Evolutionary conservation across 2,797 vertebrate genomes (phyloP), one percentile per base, ranked within the genome.

Genomic region (Eidolon dupreanum): DNA sequence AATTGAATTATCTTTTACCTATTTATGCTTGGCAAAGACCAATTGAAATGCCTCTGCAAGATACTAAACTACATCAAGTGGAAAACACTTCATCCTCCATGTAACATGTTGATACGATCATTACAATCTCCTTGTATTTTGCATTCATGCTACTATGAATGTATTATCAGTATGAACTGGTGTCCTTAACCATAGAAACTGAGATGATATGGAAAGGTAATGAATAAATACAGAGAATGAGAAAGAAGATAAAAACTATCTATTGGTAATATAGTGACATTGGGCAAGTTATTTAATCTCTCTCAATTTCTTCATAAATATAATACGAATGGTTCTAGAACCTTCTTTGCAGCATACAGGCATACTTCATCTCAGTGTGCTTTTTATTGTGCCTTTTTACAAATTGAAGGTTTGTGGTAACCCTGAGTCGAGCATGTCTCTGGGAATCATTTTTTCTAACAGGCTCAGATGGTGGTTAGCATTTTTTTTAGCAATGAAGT

Each of bases 1-100:
- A 78, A 78, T 55, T 92, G 33, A 90, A 84, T 79, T 38, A 57
- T 84, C 57, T 83, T 96, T 91, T 95, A 96, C 91, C 70, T 84
- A 90, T 81, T 92, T 94, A 92, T 94, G 61, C 43, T 51, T 82
- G 43, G n/a, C 19, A 22, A 90, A 79, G 74, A 73, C 55, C 71
- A 59, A 91, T 82, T 90, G 61, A 81, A 73, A 96, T 85, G 16
- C 7, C 84, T 84, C 61, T 88, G 63, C 68, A 85, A 95, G 68
- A 0, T 41, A 19, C 57, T 87, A 95, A 94, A 93, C 33, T 91
- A 79, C 87, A 61, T 87, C 38, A 88, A 93, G 74, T 65, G 28
- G 51, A 88, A 90, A 96, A 86, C 17, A 78, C 38, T 93, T 43
- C 38, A 46, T 85, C 6, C 5, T 13, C 65, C 31, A 89, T 74